phyloP scores from a whole-genome alignment of 2,888 invertebrate species.

The Tipula unca region DNA sequence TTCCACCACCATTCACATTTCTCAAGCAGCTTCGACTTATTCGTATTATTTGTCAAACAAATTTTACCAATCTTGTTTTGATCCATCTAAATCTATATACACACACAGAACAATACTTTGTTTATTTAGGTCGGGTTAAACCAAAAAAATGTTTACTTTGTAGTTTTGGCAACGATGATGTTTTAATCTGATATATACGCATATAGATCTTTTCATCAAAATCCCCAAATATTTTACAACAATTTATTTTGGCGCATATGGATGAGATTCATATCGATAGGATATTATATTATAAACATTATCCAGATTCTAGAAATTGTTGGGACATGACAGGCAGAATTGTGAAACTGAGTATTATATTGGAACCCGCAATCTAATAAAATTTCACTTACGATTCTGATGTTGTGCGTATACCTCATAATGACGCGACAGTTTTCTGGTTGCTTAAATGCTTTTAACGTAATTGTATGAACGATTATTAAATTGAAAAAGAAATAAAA shows the following conservation, averaged over 20 bases:
- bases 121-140: not conserved
- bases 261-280: not conserved
- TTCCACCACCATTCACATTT: not conserved
- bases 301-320: not conserved
- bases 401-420: not conserved
- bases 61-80: not conserved
- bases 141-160: not conserved
- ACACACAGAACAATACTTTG: too few species aligned
- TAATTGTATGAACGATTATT: not conserved
- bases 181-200: not conserved
- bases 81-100: not conserved
- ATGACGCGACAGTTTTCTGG: not conserved
- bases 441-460: not conserved
- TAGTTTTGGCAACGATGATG: not conserved
- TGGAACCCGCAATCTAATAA: not conserved
- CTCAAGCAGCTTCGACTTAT: not conserved
- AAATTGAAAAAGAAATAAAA: not conserved
- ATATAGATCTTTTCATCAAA: not conserved
- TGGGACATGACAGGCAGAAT: not conserved
- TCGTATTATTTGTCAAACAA: not conserved
- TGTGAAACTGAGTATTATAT: not conserved
- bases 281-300: not conserved
- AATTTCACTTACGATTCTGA: not conserved
- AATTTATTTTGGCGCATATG: not conserved
- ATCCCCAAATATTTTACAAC: not conserved